Evolutionary conservation across 1,140 invertebrate genomes (phyloP).

Genomic region (Lithobius niger): DNA sequence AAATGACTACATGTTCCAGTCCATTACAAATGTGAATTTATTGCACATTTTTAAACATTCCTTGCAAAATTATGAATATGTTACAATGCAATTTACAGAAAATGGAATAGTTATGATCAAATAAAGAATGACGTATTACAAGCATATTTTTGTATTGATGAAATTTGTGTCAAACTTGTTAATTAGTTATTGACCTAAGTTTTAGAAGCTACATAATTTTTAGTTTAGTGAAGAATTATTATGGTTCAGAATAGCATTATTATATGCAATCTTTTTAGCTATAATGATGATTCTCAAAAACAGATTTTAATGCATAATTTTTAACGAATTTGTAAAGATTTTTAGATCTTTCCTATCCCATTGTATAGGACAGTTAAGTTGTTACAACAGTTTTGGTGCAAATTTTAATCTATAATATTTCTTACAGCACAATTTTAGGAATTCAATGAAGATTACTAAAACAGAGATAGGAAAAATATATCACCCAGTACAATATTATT

Average conservation of each 20-base stretch:
- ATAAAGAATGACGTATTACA: neutral
- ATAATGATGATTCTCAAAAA: no score
- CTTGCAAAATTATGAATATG: neutral
- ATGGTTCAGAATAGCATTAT: neutral
- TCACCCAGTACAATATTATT: neutral
- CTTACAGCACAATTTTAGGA: neutral
- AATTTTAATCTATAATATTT: no score
- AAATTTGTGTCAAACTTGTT: neutral
- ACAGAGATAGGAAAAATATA: neutral
- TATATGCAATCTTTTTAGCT: neutral
- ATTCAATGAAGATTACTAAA: neutral
- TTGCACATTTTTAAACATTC: neutral
- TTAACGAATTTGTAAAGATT: neutral
- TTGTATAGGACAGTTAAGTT: no score
- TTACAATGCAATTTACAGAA: neutral
- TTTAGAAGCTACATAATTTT: neutral
- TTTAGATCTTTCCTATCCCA: no score
- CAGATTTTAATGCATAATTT: neutral
- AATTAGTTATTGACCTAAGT: neutral
- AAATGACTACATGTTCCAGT: no score
- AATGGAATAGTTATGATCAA: neutral
- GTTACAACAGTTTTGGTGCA: no score
- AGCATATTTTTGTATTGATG: neutral
- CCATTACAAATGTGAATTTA: neutral
- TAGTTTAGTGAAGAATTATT: neutral